phyloP scores from a whole-genome alignment of 2,797 vertebrate species.

The Trichosurus vulpecula region DNA sequence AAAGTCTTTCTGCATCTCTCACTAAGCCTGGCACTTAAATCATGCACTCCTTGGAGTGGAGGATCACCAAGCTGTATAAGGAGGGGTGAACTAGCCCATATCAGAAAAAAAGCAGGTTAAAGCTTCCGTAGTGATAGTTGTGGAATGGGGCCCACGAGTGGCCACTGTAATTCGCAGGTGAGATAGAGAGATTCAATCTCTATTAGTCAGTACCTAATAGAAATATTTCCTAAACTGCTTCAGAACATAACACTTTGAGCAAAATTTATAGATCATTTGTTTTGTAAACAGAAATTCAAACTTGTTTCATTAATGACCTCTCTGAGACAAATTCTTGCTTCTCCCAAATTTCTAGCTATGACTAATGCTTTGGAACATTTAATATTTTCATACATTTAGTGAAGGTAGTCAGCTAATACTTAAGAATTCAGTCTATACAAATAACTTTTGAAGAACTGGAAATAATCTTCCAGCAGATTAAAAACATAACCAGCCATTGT shows the following conservation, averaged over 20 bases:
- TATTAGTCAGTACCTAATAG: background rate
- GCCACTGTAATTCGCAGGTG: background rate
- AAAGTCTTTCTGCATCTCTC: too few relatives aligned
- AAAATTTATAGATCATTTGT: background rate
- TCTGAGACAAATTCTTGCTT: background rate
- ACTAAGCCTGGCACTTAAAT: background rate
- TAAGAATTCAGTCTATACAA: background rate
- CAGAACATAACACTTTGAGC: background rate
- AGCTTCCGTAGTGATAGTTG: background rate
- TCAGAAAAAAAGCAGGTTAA: background rate
- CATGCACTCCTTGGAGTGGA: background rate
- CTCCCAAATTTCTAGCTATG: background rate
- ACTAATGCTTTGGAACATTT: background rate
- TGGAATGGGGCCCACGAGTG: background rate
- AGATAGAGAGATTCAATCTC: background rate
- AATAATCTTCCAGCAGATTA: conserved; percentile 25
- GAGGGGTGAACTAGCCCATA: background rate
- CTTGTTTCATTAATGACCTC: background rate
- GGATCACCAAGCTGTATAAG: background rate
- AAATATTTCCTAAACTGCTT: background rate
- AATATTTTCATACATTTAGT: conserved; percentile 8
- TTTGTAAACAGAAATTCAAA: conserved; percentile 15
- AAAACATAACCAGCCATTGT: background rate
- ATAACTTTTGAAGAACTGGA: conserved; percentile 9
- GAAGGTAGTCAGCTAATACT: background rate